Percentiles rank a stretch among this genome's conserved stretches.
Evolutionary conservation across 2,888 invertebrate species (phyloP).

Genomic region (Meganola albula): DNA sequence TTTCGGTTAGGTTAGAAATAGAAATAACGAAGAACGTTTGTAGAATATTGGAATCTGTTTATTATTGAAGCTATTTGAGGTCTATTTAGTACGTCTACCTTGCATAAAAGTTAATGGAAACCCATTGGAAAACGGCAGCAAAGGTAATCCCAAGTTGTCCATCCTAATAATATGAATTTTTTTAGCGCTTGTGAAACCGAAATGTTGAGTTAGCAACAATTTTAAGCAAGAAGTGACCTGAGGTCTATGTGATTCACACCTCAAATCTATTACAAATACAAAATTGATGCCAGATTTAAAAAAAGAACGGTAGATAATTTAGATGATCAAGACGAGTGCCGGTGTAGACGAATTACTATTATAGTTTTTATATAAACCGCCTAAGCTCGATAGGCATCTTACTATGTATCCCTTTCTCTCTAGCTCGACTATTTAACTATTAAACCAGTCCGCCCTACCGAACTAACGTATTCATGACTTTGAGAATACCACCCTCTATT

Average conservation of each 20-base stretch:
- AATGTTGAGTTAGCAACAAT: conserved; percentile 53
- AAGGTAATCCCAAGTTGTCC: conserved; percentile 42
- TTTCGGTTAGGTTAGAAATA: no score
- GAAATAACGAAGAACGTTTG: conserved; percentile 8
- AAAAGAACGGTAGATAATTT: no score
- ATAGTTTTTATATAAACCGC: conserved; percentile 28
- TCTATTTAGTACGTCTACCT: no score
- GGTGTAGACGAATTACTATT: no score
- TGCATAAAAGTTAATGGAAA: conserved; percentile 37
- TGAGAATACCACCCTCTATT: conserved; percentile 60
- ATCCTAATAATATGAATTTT: conserved; percentile 32
- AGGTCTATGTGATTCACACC: no score
- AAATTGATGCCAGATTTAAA: no score
- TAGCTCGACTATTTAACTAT: conserved; percentile 64
- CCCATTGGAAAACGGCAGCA: conserved; percentile 22
- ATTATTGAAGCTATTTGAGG: conserved; percentile 34
- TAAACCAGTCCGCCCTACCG: conserved; percentile 54
- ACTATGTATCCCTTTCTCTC: conserved; percentile 42
- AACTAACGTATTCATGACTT: conserved; percentile 73
- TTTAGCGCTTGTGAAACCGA: conserved; percentile 40
- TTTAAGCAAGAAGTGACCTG: conserved; percentile 33
- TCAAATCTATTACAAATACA: no score
- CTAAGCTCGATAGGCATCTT: conserved; percentile 23
- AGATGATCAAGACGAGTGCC: no score
- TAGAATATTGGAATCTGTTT: conserved; percentile 26